Percentiles rank a stretch among this genome's conserved stretches.
Evolutionary conservation across 2,113 vertebrate genomes (phyloP).

Genomic region (Centropristis striata): DNA sequence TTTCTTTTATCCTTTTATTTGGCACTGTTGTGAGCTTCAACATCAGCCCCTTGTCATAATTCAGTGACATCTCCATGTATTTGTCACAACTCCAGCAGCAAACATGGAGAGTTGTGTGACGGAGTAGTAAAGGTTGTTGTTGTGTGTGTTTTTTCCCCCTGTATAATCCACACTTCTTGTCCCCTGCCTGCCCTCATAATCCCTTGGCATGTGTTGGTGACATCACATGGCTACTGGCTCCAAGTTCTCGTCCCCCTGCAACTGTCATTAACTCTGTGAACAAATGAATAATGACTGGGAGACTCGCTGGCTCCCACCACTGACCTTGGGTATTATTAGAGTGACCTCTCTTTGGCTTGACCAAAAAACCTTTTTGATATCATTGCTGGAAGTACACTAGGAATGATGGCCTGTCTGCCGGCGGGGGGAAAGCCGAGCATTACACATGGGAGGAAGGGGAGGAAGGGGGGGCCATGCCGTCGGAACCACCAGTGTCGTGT

Average conservation of each 20-base stretch:
- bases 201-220: conserved; percentile 89
- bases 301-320: conserved; percentile 89
- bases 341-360: conserved; percentile 90
- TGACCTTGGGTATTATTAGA: conserved; percentile 92
- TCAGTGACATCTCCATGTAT: not conserved
- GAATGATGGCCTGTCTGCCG: conserved; percentile 76
- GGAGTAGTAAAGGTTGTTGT: conserved; percentile 63
- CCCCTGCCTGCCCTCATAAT: conserved; percentile 90
- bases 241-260: conserved; percentile 87
- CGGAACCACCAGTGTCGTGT: conserved; percentile 79
- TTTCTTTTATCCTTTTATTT: conserved; percentile 13
- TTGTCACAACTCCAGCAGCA: conserved; percentile 52
- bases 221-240: conserved; percentile 89
- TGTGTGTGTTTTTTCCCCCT: conserved; percentile 20
- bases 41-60: conserved; percentile 17
- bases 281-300: conserved; percentile 92
- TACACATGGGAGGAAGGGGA: conserved; percentile 60
- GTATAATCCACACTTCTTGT: conserved; percentile 88
- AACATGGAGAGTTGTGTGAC: conserved; percentile 45
- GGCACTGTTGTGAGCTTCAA: not conserved
- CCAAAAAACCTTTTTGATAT: conserved; percentile 90
- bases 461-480: conserved; percentile 52
- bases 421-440: conserved; percentile 60
- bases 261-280: conserved; percentile 91
- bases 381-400: conserved; percentile 84